Evolutionary conservation across 2,888 invertebrate genomes (phyloP).

Genomic region (Serripes groenlandicus): DNA sequence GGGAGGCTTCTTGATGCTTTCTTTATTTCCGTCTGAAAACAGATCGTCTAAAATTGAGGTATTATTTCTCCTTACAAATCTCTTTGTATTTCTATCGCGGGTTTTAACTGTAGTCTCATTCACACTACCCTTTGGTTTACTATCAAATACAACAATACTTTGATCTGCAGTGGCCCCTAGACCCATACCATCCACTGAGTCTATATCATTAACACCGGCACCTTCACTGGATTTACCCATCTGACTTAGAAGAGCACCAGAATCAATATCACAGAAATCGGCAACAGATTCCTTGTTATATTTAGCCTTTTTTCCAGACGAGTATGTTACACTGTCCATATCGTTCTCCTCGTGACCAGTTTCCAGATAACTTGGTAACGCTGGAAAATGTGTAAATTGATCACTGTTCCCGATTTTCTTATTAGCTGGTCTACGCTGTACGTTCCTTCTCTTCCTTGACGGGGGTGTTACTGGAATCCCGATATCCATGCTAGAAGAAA

Average conservation of each 20-base stretch:
- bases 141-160: background rate
- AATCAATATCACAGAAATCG: slow-evolving; percentile 2
- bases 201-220: background rate
- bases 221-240: slow-evolving; percentile 39
- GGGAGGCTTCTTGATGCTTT: background rate
- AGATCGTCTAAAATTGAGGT: slow-evolving; percentile 19
- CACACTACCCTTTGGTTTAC: background rate
- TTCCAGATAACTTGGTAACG: slow-evolving; percentile 12
- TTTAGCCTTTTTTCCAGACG: background rate
- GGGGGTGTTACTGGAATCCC: slow-evolving; percentile 19
- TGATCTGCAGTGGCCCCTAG: background rate
- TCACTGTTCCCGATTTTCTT: background rate
- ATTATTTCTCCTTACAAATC: slow-evolving; percentile 2
- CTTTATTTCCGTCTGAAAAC: background rate
- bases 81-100: background rate
- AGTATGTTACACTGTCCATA: background rate
- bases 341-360: background rate
- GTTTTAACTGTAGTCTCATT: background rate
- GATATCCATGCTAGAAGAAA: slow-evolving; percentile 33
- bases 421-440: background rate
- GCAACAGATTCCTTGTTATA: no score
- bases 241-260: slow-evolving; percentile 37
- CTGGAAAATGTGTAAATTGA: slow-evolving; percentile 16
- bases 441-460: background rate
- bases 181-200: background rate